These are phyloP conservation scores for Tachycineta bicolor DNA, from an alignment of 2,113 vertebrate genomes.

Conservation along the genomic window DNA sequence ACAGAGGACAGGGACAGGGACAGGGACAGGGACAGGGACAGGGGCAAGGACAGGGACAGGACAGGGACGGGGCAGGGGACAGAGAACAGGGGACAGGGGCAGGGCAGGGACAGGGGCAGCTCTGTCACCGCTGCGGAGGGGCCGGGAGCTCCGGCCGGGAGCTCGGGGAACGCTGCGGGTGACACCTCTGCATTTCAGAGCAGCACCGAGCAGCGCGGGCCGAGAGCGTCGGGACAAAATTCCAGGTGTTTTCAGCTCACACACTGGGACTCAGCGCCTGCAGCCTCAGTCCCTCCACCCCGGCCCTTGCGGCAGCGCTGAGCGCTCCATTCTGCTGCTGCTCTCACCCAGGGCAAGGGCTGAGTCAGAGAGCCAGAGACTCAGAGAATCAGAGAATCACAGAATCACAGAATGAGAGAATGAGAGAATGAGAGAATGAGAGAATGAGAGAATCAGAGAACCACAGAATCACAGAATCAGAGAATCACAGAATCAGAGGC, in stretches of 20 bases:
- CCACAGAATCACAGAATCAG: too few relatives aligned
- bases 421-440: too few relatives aligned
- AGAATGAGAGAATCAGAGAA: too few relatives aligned
- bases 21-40: too few relatives aligned
- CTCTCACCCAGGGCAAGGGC: not conserved
- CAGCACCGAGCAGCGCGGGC: not conserved
- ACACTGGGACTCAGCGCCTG: fast-evolving
- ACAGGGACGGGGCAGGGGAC: too few relatives aligned
- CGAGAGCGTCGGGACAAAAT: not conserved
- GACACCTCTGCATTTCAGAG: not conserved
- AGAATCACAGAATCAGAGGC: too few relatives aligned
- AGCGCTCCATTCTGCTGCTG: not conserved
- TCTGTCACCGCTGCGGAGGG: fast-evolving
- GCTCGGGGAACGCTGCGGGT: too few relatives aligned
- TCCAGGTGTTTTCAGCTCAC: not conserved
- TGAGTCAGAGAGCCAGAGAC: not conserved
- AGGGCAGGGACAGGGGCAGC: not conserved
- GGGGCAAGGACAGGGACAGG: too few relatives aligned
- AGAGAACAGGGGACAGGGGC: too few relatives aligned
- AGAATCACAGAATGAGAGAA: too few relatives aligned
- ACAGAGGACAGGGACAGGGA: too few relatives aligned
- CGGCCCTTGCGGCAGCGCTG: fast-evolving
- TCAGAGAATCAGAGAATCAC: not conserved
- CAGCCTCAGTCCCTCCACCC: not conserved
- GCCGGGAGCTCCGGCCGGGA: fast-evolving